These are phyloP conservation scores for Microtus richardsoni DNA, from an alignment of 2,113 vertebrate genomes.

Conservation along the genomic window DNA sequence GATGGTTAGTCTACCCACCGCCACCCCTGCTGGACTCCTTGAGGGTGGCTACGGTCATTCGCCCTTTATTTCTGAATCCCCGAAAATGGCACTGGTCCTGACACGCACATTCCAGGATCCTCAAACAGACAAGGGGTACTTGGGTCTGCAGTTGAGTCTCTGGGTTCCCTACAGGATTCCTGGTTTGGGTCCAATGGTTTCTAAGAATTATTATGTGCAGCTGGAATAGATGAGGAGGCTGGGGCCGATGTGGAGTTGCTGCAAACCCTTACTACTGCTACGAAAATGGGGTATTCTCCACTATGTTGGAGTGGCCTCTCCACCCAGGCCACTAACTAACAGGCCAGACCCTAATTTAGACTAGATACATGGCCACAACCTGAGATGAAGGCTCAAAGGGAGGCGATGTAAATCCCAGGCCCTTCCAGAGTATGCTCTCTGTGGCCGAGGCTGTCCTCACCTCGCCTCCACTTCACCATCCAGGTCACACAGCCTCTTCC, in stretches of 20 bases:
- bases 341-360: neutral
- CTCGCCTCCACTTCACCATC: neutral
- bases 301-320: neutral
- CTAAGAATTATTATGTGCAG: neutral
- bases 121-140: neutral
- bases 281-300: neutral
- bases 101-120: neutral
- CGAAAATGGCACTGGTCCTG: neutral
- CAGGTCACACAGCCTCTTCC: neutral
- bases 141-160: neutral
- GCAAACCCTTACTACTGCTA: neutral
- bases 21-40: neutral
- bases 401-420: no score
- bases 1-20: neutral
- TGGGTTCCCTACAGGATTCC: neutral
- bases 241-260: rapidly evolving
- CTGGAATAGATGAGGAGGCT: neutral
- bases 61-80: neutral
- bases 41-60: neutral
- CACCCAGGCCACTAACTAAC: neutral
- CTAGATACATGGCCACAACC: neutral
- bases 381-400: neutral
- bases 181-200: neutral
- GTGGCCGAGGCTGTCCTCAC: neutral
- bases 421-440: neutral